Evolutionary conservation across 1,140 invertebrate species (phyloP).

Genomic region (Ganaspis sp.): DNA sequence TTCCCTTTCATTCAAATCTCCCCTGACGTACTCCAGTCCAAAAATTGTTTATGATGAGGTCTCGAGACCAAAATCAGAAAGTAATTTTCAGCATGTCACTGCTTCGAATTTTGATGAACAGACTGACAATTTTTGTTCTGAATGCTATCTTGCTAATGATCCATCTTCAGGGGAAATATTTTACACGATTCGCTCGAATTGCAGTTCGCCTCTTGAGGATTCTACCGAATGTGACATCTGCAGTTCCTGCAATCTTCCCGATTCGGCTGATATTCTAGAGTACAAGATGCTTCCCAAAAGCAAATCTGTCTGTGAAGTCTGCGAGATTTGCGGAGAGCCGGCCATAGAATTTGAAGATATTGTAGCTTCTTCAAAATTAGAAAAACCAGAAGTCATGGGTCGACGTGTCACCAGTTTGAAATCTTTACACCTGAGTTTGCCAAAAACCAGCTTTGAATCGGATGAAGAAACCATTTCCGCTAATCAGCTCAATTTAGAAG

Average conservation of each 20-base stretch:
- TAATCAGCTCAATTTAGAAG: conserved; percentile 46
- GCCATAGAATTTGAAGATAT: conserved; percentile 54
- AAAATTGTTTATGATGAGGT: conserved; percentile 22
- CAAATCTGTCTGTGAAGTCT: conserved; percentile 52
- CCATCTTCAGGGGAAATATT: conserved; percentile 61
- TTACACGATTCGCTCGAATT: conserved; percentile 65
- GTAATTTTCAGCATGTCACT: conserved; percentile 60
- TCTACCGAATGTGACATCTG: conserved; percentile 73
- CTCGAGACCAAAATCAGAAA: conserved; percentile 57
- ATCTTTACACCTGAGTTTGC: conserved; percentile 52
- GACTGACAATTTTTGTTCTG: conserved; percentile 69
- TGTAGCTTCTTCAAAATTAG: conserved; percentile 36
- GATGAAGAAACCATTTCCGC: conserved; percentile 43
- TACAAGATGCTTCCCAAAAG: conserved; percentile 25
- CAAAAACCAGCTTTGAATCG: conserved; percentile 51
- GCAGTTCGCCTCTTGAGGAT: conserved; percentile 67
- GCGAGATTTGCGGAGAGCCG: conserved; percentile 71
- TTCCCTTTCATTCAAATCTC: neutral
- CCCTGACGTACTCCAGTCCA: conserved; percentile 5
- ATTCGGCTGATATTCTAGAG: conserved; percentile 54
- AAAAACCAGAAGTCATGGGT: neutral
- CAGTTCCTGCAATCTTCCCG: conserved; percentile 65
- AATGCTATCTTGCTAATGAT: conserved; percentile 69
- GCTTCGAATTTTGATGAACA: conserved; percentile 58
- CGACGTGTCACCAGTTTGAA: neutral